Percentiles rank a stretch among this genome's conserved stretches.
Evolutionary conservation across 2,113 vertebrate genomes (phyloP).

Genomic region (Oceanodroma tethys): DNA sequence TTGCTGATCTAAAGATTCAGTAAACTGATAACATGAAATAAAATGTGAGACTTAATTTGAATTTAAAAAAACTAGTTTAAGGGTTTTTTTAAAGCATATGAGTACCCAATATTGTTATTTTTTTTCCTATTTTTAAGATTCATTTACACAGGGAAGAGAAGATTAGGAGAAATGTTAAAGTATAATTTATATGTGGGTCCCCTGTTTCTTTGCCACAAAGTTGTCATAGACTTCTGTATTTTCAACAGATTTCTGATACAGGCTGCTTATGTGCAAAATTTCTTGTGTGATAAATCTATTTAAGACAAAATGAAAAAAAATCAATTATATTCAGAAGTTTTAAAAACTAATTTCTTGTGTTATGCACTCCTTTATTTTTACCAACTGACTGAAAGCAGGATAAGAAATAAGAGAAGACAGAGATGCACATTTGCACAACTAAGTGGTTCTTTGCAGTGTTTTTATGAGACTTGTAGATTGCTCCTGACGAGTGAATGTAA

Average conservation of each 20-base stretch:
- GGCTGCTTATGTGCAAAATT: background rate
- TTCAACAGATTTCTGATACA: background rate
- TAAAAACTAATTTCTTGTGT: background rate
- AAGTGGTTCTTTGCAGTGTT: background rate
- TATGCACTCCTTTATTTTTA: background rate
- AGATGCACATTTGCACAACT: background rate
- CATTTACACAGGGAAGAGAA: background rate
- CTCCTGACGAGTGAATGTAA: conserved; percentile 58
- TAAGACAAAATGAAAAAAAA: background rate
- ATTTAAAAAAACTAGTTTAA: background rate
- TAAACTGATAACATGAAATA: background rate
- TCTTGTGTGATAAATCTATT: background rate
- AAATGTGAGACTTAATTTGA: background rate
- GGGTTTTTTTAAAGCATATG: background rate
- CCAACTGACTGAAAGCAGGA: background rate
- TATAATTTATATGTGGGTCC: background rate
- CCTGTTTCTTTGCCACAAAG: background rate
- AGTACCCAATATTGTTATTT: background rate
- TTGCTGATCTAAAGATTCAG: background rate
- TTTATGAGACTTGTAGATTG: background rate
- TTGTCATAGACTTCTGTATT: background rate
- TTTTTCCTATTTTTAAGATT: background rate
- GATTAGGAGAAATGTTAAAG: background rate
- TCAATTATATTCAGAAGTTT: background rate
- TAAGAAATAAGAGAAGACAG: background rate